A percentile compares a stretch with the other conserved stretches of the same genome.
These are phyloP conservation scores for Heliangelus exortis DNA, from an alignment of 2,797 vertebrate species.

Conservation along the genomic window DNA sequence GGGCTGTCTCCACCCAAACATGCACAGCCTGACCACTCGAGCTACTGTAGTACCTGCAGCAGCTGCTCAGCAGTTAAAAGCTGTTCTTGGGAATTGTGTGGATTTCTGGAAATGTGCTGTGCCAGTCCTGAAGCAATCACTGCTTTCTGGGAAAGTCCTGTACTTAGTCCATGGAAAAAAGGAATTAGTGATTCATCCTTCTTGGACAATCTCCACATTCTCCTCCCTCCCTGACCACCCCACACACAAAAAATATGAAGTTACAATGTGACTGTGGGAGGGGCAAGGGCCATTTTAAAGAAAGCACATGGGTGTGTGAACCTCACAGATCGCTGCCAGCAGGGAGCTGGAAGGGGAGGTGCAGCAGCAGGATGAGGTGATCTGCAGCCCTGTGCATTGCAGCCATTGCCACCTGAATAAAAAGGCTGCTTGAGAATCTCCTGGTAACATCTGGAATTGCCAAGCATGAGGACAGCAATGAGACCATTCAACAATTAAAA, in stretches of 20 bases:
- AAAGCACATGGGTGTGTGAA: accelerated
- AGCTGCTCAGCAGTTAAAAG: neutral
- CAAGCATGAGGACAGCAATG: neutral
- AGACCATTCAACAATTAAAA: neutral
- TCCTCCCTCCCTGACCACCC: neutral
- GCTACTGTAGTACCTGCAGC: neutral
- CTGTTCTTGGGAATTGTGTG: neutral
- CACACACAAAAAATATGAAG: neutral
- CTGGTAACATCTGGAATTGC: neutral
- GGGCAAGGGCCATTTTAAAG: neutral
- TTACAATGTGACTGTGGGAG: neutral
- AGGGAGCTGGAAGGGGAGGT: neutral
- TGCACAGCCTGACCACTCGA: accelerated
- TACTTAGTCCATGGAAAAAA: neutral
- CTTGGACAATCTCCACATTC: conserved; percentile 26
- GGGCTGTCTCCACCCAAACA: neutral
- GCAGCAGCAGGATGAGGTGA: neutral
- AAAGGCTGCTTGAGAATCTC: neutral
- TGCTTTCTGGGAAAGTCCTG: conserved; percentile 8
- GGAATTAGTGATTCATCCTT: conserved; percentile 53
- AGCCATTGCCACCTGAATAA: neutral
- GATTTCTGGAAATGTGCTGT: neutral
- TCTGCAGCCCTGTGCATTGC: neutral
- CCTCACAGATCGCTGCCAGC: too few species aligned
- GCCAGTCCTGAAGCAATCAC: neutral